Base-by-base conservation (phyloP, 2,888 invertebrate species). In the Drosophila austrosaltans region DNA sequence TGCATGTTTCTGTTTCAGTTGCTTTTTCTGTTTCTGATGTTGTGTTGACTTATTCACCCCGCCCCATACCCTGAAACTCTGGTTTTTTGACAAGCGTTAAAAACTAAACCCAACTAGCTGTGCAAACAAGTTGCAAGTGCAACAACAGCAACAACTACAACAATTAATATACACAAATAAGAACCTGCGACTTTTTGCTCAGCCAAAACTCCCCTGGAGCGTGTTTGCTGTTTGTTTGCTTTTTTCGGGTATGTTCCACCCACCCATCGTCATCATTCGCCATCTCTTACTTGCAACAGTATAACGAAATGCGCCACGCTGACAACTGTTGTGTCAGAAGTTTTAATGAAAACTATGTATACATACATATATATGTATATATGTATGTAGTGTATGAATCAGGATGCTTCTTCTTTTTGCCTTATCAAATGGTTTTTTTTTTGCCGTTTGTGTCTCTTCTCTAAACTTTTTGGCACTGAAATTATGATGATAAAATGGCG, bases 321-420 rank as follows among this genome's bases (percentile, higher is more conserved):
- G 75, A 75, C 78, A 80, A 63, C 64, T 65, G 67, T 67, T 78
- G 72, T 78, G 69, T 69, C 75, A 77, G 58, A 87, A 82, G 66
- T 82, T 82, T 82, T 82, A 82, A 82, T 82, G 82, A 84, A 82
- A 84, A 72, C 71, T 75, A 59, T 67, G 53, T 69, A 28, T 75
- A 64, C 48, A 63, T 53, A 53, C 48, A 63, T 53, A 53, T 56
- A 64, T 54, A 61, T 56, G 48, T 63, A 65, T 57, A 54, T 70
- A 30, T 56, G 48, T 12, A 22, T n/a, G 20, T 36, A 36, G 56
- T 62, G 39, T 48, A 28, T 36, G 39, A 65, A 25, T 5, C 62
- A 48, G 66, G 44, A 39, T 57, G 53, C 48, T 69, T 44, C 48
- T 28, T 36, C 53, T 12, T 20, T 65, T 65, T 60, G 66, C 58